A percentile compares a stretch with the other conserved stretches of the same genome.
These are phyloP conservation scores for Stigmatopora argus DNA, from an alignment of 2,113 vertebrate species.

Conservation along the genomic window DNA sequence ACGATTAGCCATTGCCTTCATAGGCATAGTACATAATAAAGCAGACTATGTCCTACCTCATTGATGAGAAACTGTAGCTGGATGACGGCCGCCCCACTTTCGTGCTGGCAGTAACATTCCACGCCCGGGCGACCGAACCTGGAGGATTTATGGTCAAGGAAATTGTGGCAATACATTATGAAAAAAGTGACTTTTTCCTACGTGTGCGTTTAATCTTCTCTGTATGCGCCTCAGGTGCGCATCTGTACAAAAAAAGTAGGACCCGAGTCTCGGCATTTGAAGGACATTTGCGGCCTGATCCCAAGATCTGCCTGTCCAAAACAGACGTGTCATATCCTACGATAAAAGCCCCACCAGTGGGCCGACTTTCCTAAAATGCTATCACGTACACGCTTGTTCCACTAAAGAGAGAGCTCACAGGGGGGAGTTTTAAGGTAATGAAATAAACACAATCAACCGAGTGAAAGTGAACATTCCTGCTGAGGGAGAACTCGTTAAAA, in stretches of 20 bases:
- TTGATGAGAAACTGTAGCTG: constrained; percentile 90
- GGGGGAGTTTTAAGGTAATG: neutral
- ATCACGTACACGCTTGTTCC: neutral
- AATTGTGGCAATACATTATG: constrained; percentile 10
- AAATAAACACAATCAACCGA: constrained; percentile 37
- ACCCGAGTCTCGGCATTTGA: constrained; percentile 5
- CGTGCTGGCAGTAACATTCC: constrained; percentile 97
- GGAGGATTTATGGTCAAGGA: constrained; percentile 78
- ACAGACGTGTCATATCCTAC: neutral
- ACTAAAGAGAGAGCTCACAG: neutral
- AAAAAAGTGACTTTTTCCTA: neutral
- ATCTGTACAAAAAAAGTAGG: neutral
- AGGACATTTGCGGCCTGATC: constrained; percentile 17
- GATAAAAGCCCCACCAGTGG: neutral
- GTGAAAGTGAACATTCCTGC: constrained; percentile 32
- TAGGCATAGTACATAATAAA: neutral
- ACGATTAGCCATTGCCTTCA: neutral
- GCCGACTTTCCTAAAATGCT: neutral
- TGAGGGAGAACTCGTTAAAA: constrained; percentile 38
- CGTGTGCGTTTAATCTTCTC: neutral
- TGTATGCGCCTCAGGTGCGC: neutral
- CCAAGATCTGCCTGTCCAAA: constrained; percentile 11
- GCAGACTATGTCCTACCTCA: constrained; percentile 48
- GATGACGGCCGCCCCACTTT: constrained; percentile 90
- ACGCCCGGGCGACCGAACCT: constrained; percentile 96